Conservation (phyloP, 2,888 invertebrate genomes). For the Allolobophora icterica region DNA sequence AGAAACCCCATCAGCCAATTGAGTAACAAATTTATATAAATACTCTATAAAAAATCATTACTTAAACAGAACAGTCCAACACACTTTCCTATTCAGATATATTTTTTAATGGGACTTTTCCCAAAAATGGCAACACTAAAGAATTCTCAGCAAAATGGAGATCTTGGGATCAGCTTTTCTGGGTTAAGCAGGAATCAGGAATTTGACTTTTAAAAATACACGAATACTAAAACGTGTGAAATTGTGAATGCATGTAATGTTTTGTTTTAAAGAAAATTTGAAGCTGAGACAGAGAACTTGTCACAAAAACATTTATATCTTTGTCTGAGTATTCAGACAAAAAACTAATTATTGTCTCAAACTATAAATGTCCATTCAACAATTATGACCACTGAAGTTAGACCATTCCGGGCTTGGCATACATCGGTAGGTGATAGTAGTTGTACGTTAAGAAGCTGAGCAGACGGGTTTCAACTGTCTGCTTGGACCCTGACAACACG, state of each 20-base stretch:
- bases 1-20: background rate
- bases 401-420: slow-evolving; percentile 65
- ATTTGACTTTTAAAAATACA: background rate
- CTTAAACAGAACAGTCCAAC: background rate
- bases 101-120: background rate
- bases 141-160: background rate
- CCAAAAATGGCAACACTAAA: background rate
- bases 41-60: background rate
- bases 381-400: slow-evolving; percentile 25
- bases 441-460: slow-evolving; percentile 65
- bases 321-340: too few relatives aligned
- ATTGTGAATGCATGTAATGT: background rate
- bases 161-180: background rate
- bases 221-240: background rate
- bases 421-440: slow-evolving; percentile 66
- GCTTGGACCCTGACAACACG: slow-evolving; percentile 56
- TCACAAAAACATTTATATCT: too few relatives aligned
- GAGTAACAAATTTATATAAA: background rate
- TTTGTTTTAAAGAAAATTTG: background rate
- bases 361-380: background rate
- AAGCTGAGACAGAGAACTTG: background rate
- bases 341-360: background rate
- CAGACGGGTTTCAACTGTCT: slow-evolving; percentile 62
- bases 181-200: too few relatives aligned
- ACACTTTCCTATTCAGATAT: background rate